These are phyloP conservation scores for Anticlea derivata DNA, from an alignment of 2,888 invertebrate species.

Conservation along the genomic window DNA sequence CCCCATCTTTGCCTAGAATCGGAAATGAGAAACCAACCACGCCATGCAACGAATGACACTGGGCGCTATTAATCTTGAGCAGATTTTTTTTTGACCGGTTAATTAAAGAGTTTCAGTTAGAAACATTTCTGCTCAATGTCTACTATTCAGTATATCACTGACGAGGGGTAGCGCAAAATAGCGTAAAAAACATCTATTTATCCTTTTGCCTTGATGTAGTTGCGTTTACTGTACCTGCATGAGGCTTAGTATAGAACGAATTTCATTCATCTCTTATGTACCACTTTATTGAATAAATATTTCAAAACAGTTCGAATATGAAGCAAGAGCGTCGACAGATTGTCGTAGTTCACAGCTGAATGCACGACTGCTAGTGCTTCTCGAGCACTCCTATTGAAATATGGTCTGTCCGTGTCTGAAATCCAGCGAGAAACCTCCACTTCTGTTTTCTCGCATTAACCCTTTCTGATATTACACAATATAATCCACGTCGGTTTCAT, in stretches of 20 bases:
- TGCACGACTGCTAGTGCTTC: conserved; percentile 25
- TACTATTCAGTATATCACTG: too few species aligned
- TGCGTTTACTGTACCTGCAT: neutral
- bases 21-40: too few species aligned
- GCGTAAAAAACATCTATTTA: too few species aligned
- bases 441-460: conserved; percentile 16
- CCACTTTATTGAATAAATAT: conserved; percentile 23
- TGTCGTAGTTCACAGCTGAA: conserved; percentile 27
- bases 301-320: conserved; percentile 27
- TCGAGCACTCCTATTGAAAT: conserved; percentile 25
- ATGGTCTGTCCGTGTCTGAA: conserved; percentile 26
- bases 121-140: too few species aligned
- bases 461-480: conserved; percentile 17
- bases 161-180: too few species aligned
- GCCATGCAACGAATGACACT: too few species aligned
- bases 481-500: conserved; percentile 8
- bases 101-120: too few species aligned
- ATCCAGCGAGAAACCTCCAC: conserved; percentile 18
- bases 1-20: too few species aligned
- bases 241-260: conserved; percentile 7
- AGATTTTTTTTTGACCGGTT: too few species aligned
- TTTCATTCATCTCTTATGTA: conserved; percentile 14
- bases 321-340: conserved; percentile 25
- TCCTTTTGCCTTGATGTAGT: too few species aligned
- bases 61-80: too few species aligned